Conservation (phyloP, 1,140 invertebrate species). For the Harlomillsia oculata region DNA sequence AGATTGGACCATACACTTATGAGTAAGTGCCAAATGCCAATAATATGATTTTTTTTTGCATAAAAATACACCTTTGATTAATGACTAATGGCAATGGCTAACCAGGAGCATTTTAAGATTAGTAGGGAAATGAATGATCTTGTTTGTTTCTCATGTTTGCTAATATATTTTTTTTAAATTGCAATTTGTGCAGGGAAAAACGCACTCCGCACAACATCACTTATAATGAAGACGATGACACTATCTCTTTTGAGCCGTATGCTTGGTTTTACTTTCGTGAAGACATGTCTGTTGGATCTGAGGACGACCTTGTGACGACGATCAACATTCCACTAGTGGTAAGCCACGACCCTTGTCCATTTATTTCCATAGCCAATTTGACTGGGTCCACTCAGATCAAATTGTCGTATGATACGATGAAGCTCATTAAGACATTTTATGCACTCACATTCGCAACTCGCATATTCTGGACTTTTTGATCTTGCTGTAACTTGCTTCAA, state of each 20-base stretch:
- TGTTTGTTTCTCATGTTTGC: background rate
- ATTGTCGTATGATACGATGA: no score
- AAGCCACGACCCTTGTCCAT: no score
- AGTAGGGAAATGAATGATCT: background rate
- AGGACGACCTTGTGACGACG: conserved; percentile 20
- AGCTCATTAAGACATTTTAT: no score
- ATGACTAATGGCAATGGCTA: no score
- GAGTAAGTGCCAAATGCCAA: conserved; percentile 1
- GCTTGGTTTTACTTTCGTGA: conserved; percentile 9
- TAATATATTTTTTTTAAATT: background rate
- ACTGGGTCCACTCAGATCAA: no score
- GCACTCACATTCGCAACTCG: no score
- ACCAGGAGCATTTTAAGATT: no score
- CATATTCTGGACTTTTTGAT: no score
- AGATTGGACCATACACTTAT: conserved; percentile 17
- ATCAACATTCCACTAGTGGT: conserved; percentile 30
- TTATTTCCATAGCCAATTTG: background rate
- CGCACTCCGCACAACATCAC: background rate
- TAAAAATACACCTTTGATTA: background rate
- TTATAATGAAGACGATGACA: conserved; percentile 10
- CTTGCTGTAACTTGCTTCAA: no score
- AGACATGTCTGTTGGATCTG: conserved; percentile 9
- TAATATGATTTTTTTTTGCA: background rate
- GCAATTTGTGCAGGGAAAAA: conserved; percentile 6
- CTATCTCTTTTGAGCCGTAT: conserved; percentile 8